A percentile compares a stretch with the other conserved stretches of the same genome.
Evolutionary conservation across 2,888 invertebrate species (phyloP).

Genomic region (Nomada lathburiana): DNA sequence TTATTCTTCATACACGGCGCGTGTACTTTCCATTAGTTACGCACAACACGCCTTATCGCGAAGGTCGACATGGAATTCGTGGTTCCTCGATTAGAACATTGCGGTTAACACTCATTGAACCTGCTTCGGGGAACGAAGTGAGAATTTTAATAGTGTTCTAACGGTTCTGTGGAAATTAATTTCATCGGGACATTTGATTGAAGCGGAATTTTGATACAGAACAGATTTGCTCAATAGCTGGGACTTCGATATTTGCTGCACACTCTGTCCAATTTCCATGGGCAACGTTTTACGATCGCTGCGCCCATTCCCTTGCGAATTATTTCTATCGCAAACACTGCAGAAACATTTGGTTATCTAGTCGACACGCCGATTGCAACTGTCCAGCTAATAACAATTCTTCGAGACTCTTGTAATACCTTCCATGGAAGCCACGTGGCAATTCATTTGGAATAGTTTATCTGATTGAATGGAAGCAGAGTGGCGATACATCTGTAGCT

Average conservation of each 20-base stretch:
- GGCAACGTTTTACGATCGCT: too few species aligned
- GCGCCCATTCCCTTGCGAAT: too few species aligned
- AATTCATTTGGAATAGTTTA: not conserved
- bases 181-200: too few species aligned
- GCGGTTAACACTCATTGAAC: not conserved
- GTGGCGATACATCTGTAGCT: not conserved
- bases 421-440: not conserved
- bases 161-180: too few species aligned
- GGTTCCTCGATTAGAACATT: not conserved
- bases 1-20: conserved; percentile 38
- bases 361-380: not conserved
- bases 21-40: conserved; percentile 35
- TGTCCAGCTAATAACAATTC: not conserved
- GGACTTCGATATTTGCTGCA: too few species aligned
- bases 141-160: too few species aligned
- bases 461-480: conserved; percentile 15
- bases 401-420: not conserved
- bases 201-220: too few species aligned
- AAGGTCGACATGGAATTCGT: not conserved
- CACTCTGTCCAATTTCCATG: too few species aligned
- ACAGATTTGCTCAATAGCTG: too few species aligned
- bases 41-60: conserved; percentile 8
- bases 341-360: not conserved
- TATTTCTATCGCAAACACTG: not conserved
- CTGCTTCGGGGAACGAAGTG: too few species aligned